A percentile compares a stretch with the other conserved stretches of the same genome.
Evolutionary conservation across 2,888 invertebrate genomes (phyloP).

Genomic region (Bhutanitis thaidina): DNA sequence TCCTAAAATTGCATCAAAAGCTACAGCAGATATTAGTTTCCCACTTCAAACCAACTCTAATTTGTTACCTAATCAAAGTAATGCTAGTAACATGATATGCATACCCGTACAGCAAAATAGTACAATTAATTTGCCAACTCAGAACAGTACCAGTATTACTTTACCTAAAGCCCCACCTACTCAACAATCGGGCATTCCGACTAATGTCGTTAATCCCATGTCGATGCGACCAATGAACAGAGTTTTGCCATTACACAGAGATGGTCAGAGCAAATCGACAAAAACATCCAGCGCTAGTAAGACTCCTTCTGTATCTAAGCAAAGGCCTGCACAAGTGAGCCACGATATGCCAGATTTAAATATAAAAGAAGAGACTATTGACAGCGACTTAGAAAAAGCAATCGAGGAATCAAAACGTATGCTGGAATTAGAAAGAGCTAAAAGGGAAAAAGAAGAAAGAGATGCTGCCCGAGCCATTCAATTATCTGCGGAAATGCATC

Average conservation of each 20-base stretch:
- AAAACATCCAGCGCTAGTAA: slow-evolving; percentile 47
- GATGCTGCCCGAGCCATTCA: slow-evolving; percentile 61
- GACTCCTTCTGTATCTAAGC: slow-evolving; percentile 46
- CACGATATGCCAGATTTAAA: slow-evolving; percentile 76
- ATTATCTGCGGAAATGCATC: slow-evolving; percentile 53
- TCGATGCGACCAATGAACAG: slow-evolving; percentile 86
- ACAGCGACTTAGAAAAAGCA: slow-evolving; percentile 74
- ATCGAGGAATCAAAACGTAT: slow-evolving; percentile 74
- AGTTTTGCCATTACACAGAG: slow-evolving; percentile 88
- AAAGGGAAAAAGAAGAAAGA: slow-evolving; percentile 67
- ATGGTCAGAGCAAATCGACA: slow-evolving; percentile 75
- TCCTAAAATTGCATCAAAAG: slow-evolving; percentile 71
- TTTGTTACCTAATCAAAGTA: slow-evolving; percentile 58
- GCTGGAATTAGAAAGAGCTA: slow-evolving; percentile 68
- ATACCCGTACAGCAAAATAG: slow-evolving; percentile 63
- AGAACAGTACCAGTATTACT: slow-evolving; percentile 78
- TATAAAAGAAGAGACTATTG: slow-evolving; percentile 73
- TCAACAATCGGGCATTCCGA: slow-evolving; percentile 82
- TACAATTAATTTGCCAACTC: slow-evolving; percentile 71
- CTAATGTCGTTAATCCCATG: slow-evolving; percentile 86
- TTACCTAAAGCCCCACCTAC: slow-evolving; percentile 81
- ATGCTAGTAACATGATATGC: slow-evolving; percentile 61
- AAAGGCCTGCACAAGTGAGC: slow-evolving; percentile 56
- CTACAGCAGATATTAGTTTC: slow-evolving; percentile 62
- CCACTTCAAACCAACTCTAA: slow-evolving; percentile 60